Evolutionary conservation across 53 echinoderm and acorn worm genomes (phyloP), one percentile per base, ranked within the genome.

Genomic region (Holothuria leucospilota): DNA sequence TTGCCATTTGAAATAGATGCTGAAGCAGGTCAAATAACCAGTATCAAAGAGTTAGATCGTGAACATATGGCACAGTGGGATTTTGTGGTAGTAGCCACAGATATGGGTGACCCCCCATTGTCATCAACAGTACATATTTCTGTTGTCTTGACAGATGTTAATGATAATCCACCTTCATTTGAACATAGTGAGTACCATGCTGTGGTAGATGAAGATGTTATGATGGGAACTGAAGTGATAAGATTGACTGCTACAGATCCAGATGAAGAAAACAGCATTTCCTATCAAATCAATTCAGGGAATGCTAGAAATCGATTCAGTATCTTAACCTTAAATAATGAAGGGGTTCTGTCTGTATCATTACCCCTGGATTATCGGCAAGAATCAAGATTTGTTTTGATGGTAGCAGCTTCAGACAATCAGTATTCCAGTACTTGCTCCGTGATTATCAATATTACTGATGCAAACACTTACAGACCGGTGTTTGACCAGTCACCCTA

Each of bases 401-500:
- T 94, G 13, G 91, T 99, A 18, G 93, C 92, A 6, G 95, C 99
- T 34, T 98, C 95, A 5, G 95, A 99, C 65, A 89, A 92, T 60
- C 88, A 90, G 81, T 85, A 71, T 59, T 92, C 93, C 20, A 95
- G 93, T 67, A 87, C 90, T 34, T 99, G 99, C 67, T 84, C 82
- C 15, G 92, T 99, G 8, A 90, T 78, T 80, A 86, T 95, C 77
- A 99, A 99, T 46, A 84, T 99, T 24, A 95, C 99, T 10, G 95
- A 95, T 85, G 92, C 92, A 6, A 98, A 98, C 90, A 93, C 91
- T 14, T 95, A 94, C 71, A 78, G 90, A 39, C 99, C 94, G 5
- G 91, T 95, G 14, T 99, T 99, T 80, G 90, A 94, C 65, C 93
- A 94, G 78, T 92, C 95, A 0, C 99, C 99, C 6, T 95, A 95